Conservation (phyloP, 2,888 invertebrate genomes). For the Nasonia oneida region DNA sequence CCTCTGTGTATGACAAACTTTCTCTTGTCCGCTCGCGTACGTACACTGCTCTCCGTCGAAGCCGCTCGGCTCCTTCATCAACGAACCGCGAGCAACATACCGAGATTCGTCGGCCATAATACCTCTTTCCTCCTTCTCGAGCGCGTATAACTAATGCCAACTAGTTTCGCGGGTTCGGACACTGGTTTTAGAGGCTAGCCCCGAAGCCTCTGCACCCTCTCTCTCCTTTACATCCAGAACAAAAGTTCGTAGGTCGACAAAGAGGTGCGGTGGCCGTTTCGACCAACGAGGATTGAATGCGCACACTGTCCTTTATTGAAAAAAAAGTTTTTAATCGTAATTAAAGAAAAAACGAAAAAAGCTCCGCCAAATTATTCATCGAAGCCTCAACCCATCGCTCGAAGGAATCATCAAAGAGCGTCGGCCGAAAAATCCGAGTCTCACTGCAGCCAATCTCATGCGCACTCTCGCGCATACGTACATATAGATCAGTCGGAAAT, state of each 20-base stretch:
- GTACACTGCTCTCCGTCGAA: not conserved
- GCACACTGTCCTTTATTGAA: no score
- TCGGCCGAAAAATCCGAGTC: not conserved
- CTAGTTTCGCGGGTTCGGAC: constrained; percentile 74
- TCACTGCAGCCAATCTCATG: constrained; percentile 35
- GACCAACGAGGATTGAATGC: no score
- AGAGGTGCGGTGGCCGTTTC: no score
- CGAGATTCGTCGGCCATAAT: constrained; percentile 53
- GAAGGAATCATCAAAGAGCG: constrained; percentile 51
- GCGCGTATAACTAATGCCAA: constrained; percentile 64
- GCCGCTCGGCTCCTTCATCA: constrained; percentile 51
- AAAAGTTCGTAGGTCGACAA: constrained; percentile 64
- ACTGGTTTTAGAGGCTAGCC: constrained; percentile 66
- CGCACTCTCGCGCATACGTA: constrained; percentile 39
- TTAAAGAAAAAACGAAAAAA: not conserved
- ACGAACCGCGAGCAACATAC: constrained; percentile 58
- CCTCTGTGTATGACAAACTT: constrained; percentile 19
- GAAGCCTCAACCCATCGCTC: not conserved
- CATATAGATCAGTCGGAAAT: constrained; percentile 55
- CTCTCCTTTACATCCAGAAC: constrained; percentile 64
- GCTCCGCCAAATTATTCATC: not conserved
- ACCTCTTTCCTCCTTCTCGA: constrained; percentile 15
- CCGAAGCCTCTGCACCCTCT: constrained; percentile 47
- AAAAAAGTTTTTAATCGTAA: no score
- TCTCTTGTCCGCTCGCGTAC: constrained; percentile 44